Evolutionary conservation across 92 coral and sea anemone species (phyloP).

Genomic region (Parazoanthus atlanticus): DNA sequence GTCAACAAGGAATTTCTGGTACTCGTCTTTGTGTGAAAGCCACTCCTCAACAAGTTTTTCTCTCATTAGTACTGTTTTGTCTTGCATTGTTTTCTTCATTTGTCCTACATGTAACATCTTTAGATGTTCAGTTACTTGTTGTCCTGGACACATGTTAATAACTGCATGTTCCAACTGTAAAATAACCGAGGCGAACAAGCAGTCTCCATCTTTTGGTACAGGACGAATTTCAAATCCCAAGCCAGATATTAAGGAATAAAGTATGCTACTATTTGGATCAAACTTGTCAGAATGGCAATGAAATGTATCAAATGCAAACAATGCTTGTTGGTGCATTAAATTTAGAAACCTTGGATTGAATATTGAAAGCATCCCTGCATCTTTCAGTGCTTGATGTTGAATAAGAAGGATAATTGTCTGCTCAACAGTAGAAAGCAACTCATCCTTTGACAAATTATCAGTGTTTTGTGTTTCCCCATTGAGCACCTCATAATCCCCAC

Average conservation of each 20-base stretch:
- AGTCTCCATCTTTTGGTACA: slow-evolving; percentile 60
- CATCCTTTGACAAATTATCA: slow-evolving; percentile 15
- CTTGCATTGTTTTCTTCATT: neutral
- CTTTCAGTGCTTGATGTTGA: slow-evolving; percentile 21
- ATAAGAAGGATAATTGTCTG: neutral
- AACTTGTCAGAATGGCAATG: slow-evolving; percentile 11
- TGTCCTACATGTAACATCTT: neutral
- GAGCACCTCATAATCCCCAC: neutral
- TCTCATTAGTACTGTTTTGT: neutral
- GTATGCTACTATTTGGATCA: slow-evolving; percentile 23
- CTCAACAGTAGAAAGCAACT: slow-evolving; percentile 17
- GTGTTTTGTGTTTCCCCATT: neutral
- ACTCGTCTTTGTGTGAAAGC: slow-evolving; percentile 39
- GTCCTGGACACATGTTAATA: neutral
- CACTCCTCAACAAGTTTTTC: slow-evolving; percentile 40
- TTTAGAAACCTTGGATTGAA: slow-evolving; percentile 15
- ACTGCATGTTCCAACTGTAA: slow-evolving; percentile 49
- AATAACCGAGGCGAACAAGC: slow-evolving; percentile 47
- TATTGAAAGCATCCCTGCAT: neutral
- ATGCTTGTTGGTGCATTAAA: slow-evolving; percentile 40
- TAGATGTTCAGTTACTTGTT: neutral
- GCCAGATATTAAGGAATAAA: slow-evolving; percentile 23
- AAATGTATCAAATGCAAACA: slow-evolving; percentile 41
- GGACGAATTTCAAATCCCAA: slow-evolving; percentile 45
- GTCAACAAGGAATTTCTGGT: slow-evolving; percentile 47